Evolutionary conservation across 2,113 vertebrate species (phyloP).

Genomic region (Orcinus orca): DNA sequence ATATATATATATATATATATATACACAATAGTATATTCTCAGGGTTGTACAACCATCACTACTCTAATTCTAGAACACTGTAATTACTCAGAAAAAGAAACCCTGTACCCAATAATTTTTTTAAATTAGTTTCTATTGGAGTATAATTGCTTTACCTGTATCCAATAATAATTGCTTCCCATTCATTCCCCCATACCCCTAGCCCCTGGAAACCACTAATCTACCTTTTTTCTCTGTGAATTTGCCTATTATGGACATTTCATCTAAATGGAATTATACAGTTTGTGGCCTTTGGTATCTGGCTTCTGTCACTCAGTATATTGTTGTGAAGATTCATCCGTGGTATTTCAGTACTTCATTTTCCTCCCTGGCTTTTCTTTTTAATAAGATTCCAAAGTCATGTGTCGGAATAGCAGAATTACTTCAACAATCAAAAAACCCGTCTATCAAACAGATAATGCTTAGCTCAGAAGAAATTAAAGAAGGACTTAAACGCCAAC

Average conservation of each 20-base stretch:
- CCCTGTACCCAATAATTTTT: background rate
- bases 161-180: background rate
- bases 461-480: slow-evolving; percentile 85
- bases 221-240: background rate
- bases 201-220: background rate
- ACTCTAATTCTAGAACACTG: background rate
- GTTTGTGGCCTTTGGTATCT: background rate
- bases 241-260: background rate
- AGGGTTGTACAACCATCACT: background rate
- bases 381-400: slow-evolving; percentile 87
- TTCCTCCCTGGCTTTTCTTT: background rate
- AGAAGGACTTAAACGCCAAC: slow-evolving; percentile 86
- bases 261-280: background rate
- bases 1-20: background rate
- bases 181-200: background rate
- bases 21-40: background rate
- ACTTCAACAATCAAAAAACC: slow-evolving; percentile 85
- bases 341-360: background rate
- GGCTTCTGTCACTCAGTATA: background rate
- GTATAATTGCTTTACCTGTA: too few species aligned
- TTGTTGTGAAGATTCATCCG: background rate
- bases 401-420: slow-evolving; percentile 86
- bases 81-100: background rate
- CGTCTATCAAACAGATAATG: slow-evolving; percentile 75
- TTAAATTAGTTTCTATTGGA: too few species aligned